Evolutionary conservation across 1,140 invertebrate species (phyloP).

Genomic region (Drosophila melanica): DNA sequence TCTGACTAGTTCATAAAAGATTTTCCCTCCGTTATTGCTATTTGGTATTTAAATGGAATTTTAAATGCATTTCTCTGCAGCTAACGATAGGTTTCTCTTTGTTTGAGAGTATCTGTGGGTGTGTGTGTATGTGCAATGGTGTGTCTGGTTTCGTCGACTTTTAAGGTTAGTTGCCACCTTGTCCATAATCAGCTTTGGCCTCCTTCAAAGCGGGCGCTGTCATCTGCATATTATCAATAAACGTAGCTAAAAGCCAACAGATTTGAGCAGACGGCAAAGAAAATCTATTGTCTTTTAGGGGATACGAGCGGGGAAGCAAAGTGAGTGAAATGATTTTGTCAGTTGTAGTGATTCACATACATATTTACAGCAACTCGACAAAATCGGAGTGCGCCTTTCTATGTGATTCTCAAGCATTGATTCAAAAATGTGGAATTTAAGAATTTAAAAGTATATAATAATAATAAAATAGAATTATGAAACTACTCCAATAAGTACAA

Average conservation of each 20-base stretch:
- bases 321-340: constrained; percentile 18
- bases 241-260: constrained; percentile 23
- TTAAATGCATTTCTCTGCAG: constrained; percentile 40
- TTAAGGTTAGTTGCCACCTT: constrained; percentile 10
- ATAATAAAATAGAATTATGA: no score
- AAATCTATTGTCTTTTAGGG: constrained; percentile 18
- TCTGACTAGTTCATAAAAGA: constrained; percentile 10
- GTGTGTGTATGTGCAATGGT: not conserved
- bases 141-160: constrained; percentile 11
- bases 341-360: constrained; percentile 21
- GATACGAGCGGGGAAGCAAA: not conserved
- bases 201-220: constrained; percentile 15
- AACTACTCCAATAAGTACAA: no score
- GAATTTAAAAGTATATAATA: no score
- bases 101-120: not conserved
- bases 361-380: not conserved
- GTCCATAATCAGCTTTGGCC: not conserved
- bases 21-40: constrained; percentile 18
- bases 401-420: not conserved
- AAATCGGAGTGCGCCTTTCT: not conserved
- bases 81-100: constrained; percentile 8
- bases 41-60: constrained; percentile 67
- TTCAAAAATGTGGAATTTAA: no score
- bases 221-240: constrained; percentile 54
- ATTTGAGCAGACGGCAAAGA: constrained; percentile 18